Conservation (phyloP, 2,797 vertebrate genomes). For the Taeniopygia guttata region DNA sequence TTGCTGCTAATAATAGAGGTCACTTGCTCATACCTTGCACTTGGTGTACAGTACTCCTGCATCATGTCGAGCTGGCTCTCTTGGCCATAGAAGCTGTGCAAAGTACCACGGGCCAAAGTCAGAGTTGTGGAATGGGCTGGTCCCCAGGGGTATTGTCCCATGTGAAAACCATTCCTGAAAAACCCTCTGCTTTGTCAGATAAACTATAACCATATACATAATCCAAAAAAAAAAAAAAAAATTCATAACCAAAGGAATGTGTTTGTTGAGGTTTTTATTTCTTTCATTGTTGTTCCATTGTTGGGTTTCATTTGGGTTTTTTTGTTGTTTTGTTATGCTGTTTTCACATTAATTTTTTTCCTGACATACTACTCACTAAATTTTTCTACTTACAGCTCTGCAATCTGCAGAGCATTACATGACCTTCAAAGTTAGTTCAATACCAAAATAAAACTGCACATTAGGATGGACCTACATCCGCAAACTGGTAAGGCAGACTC, state of each 20-base stretch:
- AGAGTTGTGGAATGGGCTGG: fast-evolving
- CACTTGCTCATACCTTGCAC: fast-evolving
- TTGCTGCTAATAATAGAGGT: not conserved
- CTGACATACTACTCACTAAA: not conserved
- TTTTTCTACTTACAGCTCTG: not conserved
- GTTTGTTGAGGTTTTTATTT: not conserved
- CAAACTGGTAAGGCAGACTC: not conserved
- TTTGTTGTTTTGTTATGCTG: not conserved
- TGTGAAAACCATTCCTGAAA: not conserved
- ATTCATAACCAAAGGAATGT: not conserved
- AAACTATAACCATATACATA: not conserved
- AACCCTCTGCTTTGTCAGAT: not conserved
- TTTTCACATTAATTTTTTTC: not conserved
- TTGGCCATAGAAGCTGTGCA: fast-evolving
- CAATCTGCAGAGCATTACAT: not conserved
- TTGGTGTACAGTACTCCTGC: fast-evolving
- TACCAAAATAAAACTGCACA: not conserved
- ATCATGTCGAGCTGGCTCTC: fast-evolving
- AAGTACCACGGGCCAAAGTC: not conserved
- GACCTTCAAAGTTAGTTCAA: not conserved
- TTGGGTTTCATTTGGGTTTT: not conserved
- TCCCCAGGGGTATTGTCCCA: fast-evolving
- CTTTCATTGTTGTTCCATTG: not conserved
- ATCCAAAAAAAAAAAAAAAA: not conserved
- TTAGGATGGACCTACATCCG: not conserved